Base-by-base conservation (phyloP, 2,888 invertebrate genomes). In the Octodonta nipae region DNA sequence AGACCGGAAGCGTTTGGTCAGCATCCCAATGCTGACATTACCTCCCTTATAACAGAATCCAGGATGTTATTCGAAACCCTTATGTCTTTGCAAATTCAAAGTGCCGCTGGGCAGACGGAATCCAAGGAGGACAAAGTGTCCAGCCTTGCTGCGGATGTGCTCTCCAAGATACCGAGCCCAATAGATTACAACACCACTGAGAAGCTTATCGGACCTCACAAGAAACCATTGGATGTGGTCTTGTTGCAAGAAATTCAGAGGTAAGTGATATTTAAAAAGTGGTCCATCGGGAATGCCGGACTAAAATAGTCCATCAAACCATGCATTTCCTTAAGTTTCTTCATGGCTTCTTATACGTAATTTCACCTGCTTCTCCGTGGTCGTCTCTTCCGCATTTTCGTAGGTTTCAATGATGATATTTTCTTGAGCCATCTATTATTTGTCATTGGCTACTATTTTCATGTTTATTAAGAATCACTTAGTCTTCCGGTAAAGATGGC, bases 1-100 rank as follows among this genome's bases (percentile, higher is more conserved):
- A 75, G 78, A 43, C 87, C 89, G 0, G 87, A 88, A 65, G 83
- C 80, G 0, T 83, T 89, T 48, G 89, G 89, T 0, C 88, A 89
- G 54, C 88, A 89, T 61, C 75, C 83, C 2, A 88, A 89, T 47
- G 88, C 88, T 0, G 89, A 89, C 55, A 86, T 91, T 41, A 76
- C 84, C 3, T 85, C 84, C 0, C 71, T 84, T 26, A 86, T 88
- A 25, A 78, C 77, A 52, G 87, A 88, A 52, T 77, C 84, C 0
- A 60, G 78, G 38, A 67, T 70, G 34, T 67, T 88, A 57, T 85
- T 85, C 51, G 75, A 77, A 32, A 85, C 85, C 0, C 61, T 89
- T 24, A 74, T 86, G 57, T 75, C 79, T 1, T 67, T 89, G 43
- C 80, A 86, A 45, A 73, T 78, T 5, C 78, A 82, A 33, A 66